Conservation (phyloP, 2,113 vertebrate genomes). For the Procapra przewalskii region DNA sequence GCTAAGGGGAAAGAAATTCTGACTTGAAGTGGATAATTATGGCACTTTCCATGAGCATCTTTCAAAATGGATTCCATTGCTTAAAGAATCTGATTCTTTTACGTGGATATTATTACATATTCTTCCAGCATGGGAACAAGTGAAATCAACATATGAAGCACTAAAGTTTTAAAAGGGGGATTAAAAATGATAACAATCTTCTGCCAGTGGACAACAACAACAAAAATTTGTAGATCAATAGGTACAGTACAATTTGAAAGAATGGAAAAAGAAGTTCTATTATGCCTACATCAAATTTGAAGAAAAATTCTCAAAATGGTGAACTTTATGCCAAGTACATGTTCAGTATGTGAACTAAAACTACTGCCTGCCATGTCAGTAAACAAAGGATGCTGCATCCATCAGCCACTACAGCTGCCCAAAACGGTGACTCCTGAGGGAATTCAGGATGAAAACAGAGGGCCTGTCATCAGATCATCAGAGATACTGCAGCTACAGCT, state of each 20-base stretch:
- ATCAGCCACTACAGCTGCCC: neutral
- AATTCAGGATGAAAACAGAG: neutral
- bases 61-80: slow-evolving; percentile 18
- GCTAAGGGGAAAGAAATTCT: neutral
- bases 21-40: slow-evolving; percentile 3
- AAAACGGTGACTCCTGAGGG: neutral
- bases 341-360: neutral
- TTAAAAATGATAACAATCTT: neutral
- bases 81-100: slow-evolving; percentile 24
- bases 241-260: neutral
- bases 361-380: neutral
- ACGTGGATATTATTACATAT: neutral
- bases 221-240: neutral
- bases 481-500: neutral
- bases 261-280: neutral
- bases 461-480: neutral
- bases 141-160: neutral
- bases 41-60: neutral
- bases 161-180: neutral
- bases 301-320: neutral
- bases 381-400: neutral
- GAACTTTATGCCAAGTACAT: neutral
- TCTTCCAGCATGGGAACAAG: neutral
- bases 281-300: neutral
- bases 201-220: neutral